Evolutionary conservation across 2,888 invertebrate genomes (phyloP), one percentile per base, ranked within the genome.

Genomic region (Sinhomidia bicolor): DNA sequence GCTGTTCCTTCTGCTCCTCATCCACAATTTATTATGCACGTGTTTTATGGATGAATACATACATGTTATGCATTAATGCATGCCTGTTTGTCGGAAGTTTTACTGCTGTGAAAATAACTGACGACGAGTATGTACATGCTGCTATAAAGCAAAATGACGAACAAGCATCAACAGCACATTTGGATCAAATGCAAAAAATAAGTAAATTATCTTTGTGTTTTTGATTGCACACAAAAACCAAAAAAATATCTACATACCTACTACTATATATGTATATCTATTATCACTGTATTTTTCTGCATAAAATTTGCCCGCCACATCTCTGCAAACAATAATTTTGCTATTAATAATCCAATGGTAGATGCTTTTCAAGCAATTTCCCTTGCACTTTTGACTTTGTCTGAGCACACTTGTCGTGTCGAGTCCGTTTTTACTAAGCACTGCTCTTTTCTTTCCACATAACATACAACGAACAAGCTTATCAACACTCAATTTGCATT

Each of bases 401-500:
- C n/a, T 29, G 29, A 41, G 68, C n/a, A 3, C 36, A 17, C 23
- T 51, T 62, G 26, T 3, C 29, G 10, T 62, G 62, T 29, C 14
- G 29, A 29, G 68, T 1, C 32, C 26, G 29, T 36, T 36, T 36
- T n/a, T 17, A 68, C n/a, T n/a, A n/a, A n/a, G n/a, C n/a, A n/a
- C n/a, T 68, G 68, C 5, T 17, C 3, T 36, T 68, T 68, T 17
- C 36, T 17, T 17, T n/a, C n/a, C 51, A 5, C 41, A 41, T 29
- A 26, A 20, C 17, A 20, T 54, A 62, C 29, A 41, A 47, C 41
- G 44, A n/a, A 57, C 76, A 74, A 41, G 57, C 76, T 71, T 76
- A 84, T 76, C 84, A 84, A 74, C 84, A 84, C 84, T 84, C 84
- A 84, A 84, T 84, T 84, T 84, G 84, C 84, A 84, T 84, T 76